Percentiles rank a stretch among this genome's conserved stretches.
Conservation (phyloP, 2,888 invertebrate genomes). For the Nymphalis c-album region DNA sequence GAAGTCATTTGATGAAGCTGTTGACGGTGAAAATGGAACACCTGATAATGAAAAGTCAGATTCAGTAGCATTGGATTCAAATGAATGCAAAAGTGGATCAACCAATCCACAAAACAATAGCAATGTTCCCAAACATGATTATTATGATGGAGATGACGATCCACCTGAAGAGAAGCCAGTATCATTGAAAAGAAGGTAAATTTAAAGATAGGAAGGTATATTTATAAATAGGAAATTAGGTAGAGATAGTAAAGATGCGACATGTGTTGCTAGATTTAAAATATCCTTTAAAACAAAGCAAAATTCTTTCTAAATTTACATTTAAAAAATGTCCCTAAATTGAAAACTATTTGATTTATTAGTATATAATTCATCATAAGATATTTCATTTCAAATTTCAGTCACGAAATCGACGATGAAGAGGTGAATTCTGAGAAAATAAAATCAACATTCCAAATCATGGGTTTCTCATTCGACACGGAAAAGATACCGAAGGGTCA, state of each 20-base stretch:
- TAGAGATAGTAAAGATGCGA: too few relatives aligned
- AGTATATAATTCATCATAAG: conserved; percentile 12
- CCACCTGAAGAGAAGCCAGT: conserved; percentile 77
- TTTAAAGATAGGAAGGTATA: too few relatives aligned
- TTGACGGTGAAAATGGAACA: conserved; percentile 55
- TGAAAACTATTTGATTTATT: not conserved
- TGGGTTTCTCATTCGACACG: conserved; percentile 78
- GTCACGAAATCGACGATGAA: conserved; percentile 79
- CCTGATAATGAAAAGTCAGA: conserved; percentile 40
- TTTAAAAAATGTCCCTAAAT: too few relatives aligned
- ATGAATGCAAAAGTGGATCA: conserved; percentile 9
- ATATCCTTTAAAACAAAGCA: too few relatives aligned
- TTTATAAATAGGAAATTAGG: not conserved
- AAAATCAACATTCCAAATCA: conserved; percentile 83
- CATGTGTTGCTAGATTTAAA: too few relatives aligned
- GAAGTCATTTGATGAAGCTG: conserved; percentile 49
- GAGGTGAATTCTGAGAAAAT: conserved; percentile 79
- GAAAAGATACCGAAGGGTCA: conserved; percentile 75
- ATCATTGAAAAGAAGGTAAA: conserved; percentile 80
- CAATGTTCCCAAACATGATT: conserved; percentile 44
- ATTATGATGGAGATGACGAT: conserved; percentile 71
- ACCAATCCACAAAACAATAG: conserved; percentile 20
- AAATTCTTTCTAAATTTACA: too few relatives aligned
- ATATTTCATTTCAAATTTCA: conserved; percentile 49
- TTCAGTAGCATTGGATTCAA: conserved; percentile 12